Percentiles rank a stretch among this genome's conserved stretches.
Evolutionary conservation across 2,888 invertebrate genomes (phyloP).

Genomic region (Eupsilia transversa): DNA sequence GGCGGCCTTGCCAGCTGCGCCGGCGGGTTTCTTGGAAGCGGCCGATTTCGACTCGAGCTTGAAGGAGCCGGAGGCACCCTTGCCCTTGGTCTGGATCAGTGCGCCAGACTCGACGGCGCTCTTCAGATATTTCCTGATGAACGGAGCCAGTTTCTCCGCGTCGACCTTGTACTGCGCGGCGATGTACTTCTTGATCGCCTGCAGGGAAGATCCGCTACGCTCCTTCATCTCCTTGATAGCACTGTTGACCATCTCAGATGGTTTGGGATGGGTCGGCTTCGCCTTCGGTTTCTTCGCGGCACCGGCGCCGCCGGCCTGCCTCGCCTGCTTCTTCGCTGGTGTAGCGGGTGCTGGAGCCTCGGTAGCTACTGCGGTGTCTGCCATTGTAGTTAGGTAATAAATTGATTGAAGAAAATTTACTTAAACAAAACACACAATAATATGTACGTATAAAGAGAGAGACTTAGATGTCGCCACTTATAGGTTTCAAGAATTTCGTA

Average conservation of each 20-base stretch:
- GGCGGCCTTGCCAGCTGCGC: conserved; percentile 12
- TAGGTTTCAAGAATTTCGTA: neutral
- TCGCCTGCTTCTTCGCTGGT: conserved; percentile 73
- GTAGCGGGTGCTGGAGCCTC: conserved; percentile 74
- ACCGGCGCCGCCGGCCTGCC: conserved; percentile 64
- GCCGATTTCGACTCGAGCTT: conserved; percentile 79
- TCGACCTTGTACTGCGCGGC: conserved; percentile 91
- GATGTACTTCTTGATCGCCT: conserved; percentile 92
- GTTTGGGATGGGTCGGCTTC: conserved; percentile 78
- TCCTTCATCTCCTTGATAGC: conserved; percentile 90
- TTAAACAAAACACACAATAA: too few relatives aligned
- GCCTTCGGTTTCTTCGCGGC: conserved; percentile 63
- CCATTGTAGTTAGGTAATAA: conserved; percentile 55
- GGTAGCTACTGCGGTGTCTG: conserved; percentile 73
- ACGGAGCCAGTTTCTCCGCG: conserved; percentile 89
- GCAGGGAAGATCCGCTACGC: conserved; percentile 90
- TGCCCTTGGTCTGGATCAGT: conserved; percentile 90
- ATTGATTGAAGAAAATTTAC: too few relatives aligned
- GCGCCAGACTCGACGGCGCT: conserved; percentile 86
- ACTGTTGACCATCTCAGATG: conserved; percentile 89
- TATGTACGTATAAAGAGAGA: neutral
- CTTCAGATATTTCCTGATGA: conserved; percentile 89
- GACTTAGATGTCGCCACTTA: conserved; percentile 9
- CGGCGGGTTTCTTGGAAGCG: conserved; percentile 46
- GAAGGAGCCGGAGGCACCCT: conserved; percentile 87